Base-by-base conservation (phyloP, 2,888 invertebrate species). In the Calliopum simillimum region DNA sequence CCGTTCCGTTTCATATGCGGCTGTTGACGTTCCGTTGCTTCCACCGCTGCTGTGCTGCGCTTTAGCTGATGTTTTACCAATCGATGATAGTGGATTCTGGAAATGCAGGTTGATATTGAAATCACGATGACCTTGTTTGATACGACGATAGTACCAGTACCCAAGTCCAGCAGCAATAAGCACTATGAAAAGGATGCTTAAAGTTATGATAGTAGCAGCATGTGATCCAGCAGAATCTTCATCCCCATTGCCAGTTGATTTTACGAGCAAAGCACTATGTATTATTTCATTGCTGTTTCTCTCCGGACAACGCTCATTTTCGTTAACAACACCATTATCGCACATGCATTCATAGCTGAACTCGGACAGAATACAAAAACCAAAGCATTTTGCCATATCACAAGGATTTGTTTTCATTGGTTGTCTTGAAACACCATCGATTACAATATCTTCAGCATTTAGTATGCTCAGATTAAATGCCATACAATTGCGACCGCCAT, bases 341-440 rank as follows among this genome's bases (percentile, higher is more conserved):
- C 91, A 92, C 72, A 91, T 81, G 76, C 91, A 92, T 71, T 85
- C 87, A 12, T 87, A 84, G 1, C 85, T 84, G 3, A 83, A 79
- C 56, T 87, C 86, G 12, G 86, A 86, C 47, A 89, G 87, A 4
- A 92, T 86, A 80, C 93, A 93, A 78, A 93, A 84, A 69, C 90
- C 88, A 0, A 85, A 81, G 78, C 93, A 93, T 25, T 84, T 86
- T 43, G 87, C 85, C 65, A 85, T 81, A 13, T 79, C 73, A 78
- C 92, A 92, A 44, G 84, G 82, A 81, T 91, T 89, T 2, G 77
- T 72, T 1, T 80, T 80, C 3, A 76, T 69, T 25, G 89, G 88
- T 78, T 91, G 91, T 6, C 89, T 84, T 4, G 90, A 89, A 16
- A 79, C 76, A 70, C 91, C 91, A 14, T 86, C 82, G 5, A 92